Base-by-base conservation (phyloP, 2,113 vertebrate species). In the Anser brachyrhynchus region DNA sequence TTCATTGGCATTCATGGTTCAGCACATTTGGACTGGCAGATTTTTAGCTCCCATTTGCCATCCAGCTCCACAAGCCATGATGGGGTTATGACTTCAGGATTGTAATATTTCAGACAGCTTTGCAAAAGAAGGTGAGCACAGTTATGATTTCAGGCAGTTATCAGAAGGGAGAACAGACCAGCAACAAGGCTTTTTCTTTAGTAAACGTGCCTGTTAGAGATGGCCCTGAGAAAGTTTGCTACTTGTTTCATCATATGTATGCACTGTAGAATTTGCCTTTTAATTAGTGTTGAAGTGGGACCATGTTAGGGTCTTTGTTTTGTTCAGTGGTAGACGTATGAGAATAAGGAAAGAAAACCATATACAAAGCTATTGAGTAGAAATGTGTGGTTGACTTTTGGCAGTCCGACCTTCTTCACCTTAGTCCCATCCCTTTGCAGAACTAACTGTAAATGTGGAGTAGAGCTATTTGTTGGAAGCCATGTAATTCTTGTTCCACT, bases 1-100 rank as follows among this genome's bases (percentile, higher is more conserved):
- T 91, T 92, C 92, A 49, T 65, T 93, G 86, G 59, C 76, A 87
- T 96, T 97, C 90, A 52, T 51, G 37, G 77, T 91, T 92, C 73
- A 41, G 51, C 91, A 96, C 75, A 65, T 95, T 91, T 74, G 52
- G 73, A 49, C 67, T 74, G 71, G 54, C 28, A 87, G 37, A 57
- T 20, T 92, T 91, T 62, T 58, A 80, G 17, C 17, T 93, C 77
- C 31, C 33, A 2, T 77, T 89, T 92, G n/a, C 59, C 25, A 55
- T 84, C 46, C 72, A 69, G 29, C 31, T 46, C 76, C 55, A 64
- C 10, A 37, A 81, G n/a, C 37, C 80, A 39, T 1, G 4, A 33
- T 16, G 6, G 13, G 54, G 28, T 37, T 62, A 31, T 81, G 78
- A 62, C 71, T 72, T 70, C 65, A 54, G 33, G 19, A 29, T 10